Evolutionary conservation across 2,797 vertebrate species (phyloP).

Genomic region (Pelobates cultripes): DNA sequence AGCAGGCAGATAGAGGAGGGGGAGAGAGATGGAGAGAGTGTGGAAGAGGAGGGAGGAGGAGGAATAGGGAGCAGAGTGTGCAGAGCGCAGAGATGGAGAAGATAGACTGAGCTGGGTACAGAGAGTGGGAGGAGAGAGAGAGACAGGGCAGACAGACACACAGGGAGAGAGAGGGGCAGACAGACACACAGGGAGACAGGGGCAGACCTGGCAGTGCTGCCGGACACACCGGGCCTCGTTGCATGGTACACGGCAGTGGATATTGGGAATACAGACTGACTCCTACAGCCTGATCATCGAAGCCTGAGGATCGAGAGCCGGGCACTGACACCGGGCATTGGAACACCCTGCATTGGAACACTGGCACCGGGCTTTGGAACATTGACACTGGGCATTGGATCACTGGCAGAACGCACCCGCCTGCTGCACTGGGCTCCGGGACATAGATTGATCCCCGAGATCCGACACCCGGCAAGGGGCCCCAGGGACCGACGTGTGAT

Average conservation of each 20-base stretch:
- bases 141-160: no score
- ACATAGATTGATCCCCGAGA: neutral
- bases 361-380: no score
- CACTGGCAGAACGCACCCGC: no score
- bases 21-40: no score
- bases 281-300: neutral
- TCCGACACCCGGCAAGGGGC: slow-evolving; percentile 5
- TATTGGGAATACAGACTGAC: neutral
- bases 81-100: slow-evolving; percentile 48
- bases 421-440: no score
- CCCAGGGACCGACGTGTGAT: neutral
- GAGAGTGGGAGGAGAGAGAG: slow-evolving; percentile 13
- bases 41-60: slow-evolving; percentile 8
- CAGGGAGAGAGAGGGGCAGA: slow-evolving; percentile 11
- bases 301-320: neutral
- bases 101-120: slow-evolving; percentile 44
- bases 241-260: neutral
- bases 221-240: slow-evolving; percentile 32
- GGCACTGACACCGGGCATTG: slow-evolving; percentile 7
- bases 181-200: slow-evolving; percentile 12
- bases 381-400: no score
- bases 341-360: neutral
- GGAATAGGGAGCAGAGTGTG: slow-evolving; percentile 37
- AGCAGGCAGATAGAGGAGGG: slow-evolving; percentile 29
- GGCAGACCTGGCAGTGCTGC: slow-evolving; percentile 22